phyloP scores from a whole-genome alignment of 2,113 vertebrate species.

The Capreolus pygargus region DNA sequence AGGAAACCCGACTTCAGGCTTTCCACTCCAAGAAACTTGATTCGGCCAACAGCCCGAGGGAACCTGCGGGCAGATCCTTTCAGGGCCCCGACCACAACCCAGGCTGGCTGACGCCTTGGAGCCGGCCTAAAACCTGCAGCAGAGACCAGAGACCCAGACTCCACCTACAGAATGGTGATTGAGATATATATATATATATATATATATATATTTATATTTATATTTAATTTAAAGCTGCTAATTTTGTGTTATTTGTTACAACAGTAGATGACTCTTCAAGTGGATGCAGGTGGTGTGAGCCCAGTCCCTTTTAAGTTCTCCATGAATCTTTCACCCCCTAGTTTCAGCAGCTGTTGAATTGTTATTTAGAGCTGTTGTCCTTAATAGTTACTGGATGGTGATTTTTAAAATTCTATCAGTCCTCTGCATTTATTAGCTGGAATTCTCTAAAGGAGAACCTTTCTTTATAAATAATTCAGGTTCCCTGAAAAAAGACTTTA shows the following conservation, averaged over 20 bases:
- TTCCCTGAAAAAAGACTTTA: neutral
- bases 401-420: neutral
- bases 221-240: neutral
- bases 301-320: neutral
- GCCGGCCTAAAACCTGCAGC: neutral
- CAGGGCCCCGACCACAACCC: neutral
- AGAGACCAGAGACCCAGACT: no score
- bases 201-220: neutral
- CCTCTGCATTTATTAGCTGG: neutral
- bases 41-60: neutral
- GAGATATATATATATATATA: neutral
- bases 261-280: neutral
- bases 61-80: neutral
- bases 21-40: neutral
- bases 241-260: neutral
- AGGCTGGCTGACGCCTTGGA: neutral
- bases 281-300: neutral
- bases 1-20: neutral
- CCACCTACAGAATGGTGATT: neutral
- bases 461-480: neutral
- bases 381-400: neutral
- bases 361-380: neutral
- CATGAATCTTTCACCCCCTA: fast-evolving
- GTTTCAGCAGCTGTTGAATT: neutral
- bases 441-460: neutral